Conservation (phyloP, 1,140 invertebrate genomes). For the Ceratosolen fusciceps region DNA sequence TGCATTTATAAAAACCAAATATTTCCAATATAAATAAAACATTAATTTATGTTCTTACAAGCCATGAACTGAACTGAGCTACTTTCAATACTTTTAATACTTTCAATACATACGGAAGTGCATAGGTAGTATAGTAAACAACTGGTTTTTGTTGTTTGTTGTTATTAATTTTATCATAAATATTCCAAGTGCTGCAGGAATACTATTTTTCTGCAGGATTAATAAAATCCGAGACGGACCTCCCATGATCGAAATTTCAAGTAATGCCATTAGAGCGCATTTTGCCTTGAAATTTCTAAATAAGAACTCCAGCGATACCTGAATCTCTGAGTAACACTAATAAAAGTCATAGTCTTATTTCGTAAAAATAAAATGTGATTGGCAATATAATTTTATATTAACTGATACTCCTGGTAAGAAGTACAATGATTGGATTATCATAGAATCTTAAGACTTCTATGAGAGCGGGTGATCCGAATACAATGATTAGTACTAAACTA, state of each 20-base stretch:
- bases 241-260: conserved; percentile 10
- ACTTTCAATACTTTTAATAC: background rate
- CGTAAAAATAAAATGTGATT: background rate
- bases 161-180: too few species aligned
- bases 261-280: background rate
- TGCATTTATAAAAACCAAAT: background rate
- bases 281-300: background rate
- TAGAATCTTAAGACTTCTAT: background rate
- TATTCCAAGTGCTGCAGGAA: too few species aligned
- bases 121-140: too few species aligned
- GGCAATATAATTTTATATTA: background rate
- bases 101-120: too few species aligned
- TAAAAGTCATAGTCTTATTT: background rate
- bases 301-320: background rate
- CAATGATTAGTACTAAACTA: too few species aligned
- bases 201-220: background rate
- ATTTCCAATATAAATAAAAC: background rate
- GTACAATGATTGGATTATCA: conserved; percentile 20
- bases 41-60: background rate
- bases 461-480: too few species aligned
- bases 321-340: background rate
- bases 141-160: too few species aligned
- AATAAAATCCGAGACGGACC: background rate
- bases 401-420: background rate
- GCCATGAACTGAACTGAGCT: background rate